Percentiles rank a stretch among this genome's conserved stretches.
Conservation (phyloP, 2,888 invertebrate species). For the Celastrina argiolus region DNA sequence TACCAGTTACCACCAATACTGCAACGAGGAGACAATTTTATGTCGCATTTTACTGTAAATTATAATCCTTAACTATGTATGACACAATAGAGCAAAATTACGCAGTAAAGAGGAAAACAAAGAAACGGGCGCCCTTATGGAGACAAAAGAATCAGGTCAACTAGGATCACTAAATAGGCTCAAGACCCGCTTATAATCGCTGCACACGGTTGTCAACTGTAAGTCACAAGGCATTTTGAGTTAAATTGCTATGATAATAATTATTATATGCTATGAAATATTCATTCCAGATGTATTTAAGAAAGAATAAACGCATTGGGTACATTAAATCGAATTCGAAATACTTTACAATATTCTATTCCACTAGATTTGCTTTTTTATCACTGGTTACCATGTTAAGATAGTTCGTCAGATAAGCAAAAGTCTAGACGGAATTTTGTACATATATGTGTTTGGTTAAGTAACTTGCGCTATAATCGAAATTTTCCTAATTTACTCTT, state of each 20-base stretch:
- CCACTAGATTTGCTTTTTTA: no score
- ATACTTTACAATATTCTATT: no score
- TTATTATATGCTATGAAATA: neutral
- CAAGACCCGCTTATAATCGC: neutral
- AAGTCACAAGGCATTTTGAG: neutral
- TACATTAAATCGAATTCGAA: neutral
- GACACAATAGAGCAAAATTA: conserved; percentile 7
- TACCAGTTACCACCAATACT: no score
- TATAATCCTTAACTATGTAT: neutral
- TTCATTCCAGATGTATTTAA: neutral
- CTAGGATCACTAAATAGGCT: conserved; percentile 9
- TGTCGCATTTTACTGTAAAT: neutral
- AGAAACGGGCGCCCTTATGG: neutral
- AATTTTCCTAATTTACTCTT: no score
- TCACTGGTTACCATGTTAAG: no score
- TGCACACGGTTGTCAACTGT: neutral
- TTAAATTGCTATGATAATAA: neutral
- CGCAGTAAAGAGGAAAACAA: conserved; percentile 13
- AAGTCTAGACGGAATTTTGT: no score
- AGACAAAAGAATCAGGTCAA: conserved; percentile 22
- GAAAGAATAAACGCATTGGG: neutral
- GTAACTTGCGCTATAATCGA: no score
- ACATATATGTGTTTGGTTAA: no score
- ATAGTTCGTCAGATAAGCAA: no score
- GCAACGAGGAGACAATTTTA: no score